Percentiles rank a stretch among this genome's conserved stretches.
These are phyloP conservation scores for Erebia aethiops DNA, from an alignment of 2,888 invertebrate species.

Conservation along the genomic window DNA sequence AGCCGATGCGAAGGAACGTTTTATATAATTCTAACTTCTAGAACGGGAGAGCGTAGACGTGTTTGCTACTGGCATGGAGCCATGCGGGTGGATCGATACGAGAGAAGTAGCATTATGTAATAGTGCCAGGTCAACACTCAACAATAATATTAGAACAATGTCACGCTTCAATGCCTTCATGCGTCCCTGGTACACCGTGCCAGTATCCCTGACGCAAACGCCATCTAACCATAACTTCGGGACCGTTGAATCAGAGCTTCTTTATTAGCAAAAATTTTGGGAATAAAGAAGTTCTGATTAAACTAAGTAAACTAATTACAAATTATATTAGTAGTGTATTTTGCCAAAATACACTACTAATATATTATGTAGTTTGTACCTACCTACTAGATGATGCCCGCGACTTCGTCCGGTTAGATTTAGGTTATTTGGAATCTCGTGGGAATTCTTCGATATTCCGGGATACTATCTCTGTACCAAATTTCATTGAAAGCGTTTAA, in stretches of 20 bases:
- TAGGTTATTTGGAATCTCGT: no score
- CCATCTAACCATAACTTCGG: background rate
- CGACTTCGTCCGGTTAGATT: no score
- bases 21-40: slow-evolving; percentile 54
- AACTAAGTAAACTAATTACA: no score
- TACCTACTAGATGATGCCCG: no score
- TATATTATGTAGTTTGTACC: no score
- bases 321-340: no score
- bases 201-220: background rate
- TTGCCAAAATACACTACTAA: no score
- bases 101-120: slow-evolving; percentile 70
- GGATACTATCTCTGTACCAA: no score
- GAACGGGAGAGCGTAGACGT: slow-evolving; percentile 56
- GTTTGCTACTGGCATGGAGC: slow-evolving; percentile 75
- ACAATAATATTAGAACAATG: slow-evolving; percentile 52
- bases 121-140: slow-evolving; percentile 57
- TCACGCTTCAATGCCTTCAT: slow-evolving; percentile 32
- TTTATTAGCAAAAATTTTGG: background rate
- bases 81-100: slow-evolving; percentile 73
- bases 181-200: slow-evolving; percentile 9
- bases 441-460: no score
- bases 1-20: slow-evolving; percentile 11
- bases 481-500: no score
- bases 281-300: no score
- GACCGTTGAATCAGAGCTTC: no score